These are phyloP conservation scores for Arothron firmamentum DNA, from an alignment of 2,113 vertebrate genomes.

Conservation along the genomic window DNA sequence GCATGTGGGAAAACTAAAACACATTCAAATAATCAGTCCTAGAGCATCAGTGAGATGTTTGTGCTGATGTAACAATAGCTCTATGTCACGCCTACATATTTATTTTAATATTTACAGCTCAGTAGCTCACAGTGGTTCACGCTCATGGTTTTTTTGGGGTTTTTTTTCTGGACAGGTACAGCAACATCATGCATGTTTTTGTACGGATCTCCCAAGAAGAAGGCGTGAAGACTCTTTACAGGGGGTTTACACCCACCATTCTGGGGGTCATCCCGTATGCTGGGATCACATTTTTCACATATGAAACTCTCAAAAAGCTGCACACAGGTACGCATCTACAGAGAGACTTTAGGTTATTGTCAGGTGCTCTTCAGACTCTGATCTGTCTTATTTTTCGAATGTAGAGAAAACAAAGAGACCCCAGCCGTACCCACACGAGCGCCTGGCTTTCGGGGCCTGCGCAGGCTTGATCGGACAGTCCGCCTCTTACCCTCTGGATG, in stretches of 20 bases:
- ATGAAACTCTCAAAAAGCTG: constrained; percentile 89
- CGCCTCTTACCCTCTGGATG: constrained; percentile 92
- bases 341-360: no score
- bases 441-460: constrained; percentile 89
- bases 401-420: constrained; percentile 81
- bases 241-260: constrained; percentile 90
- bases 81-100: no score
- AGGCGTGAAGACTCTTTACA: constrained; percentile 86
- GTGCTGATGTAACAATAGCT: no score
- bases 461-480: constrained; percentile 93
- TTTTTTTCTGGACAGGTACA: constrained; percentile 80
- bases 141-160: no score
- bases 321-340: constrained; percentile 79
- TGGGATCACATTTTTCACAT: constrained; percentile 95
- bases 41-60: no score
- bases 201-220: constrained; percentile 92
- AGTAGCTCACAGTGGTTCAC: no score
- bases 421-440: constrained; percentile 85
- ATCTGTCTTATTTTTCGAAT: neutral
- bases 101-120: no score
- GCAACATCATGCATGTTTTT: constrained; percentile 94
- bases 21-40: no score
- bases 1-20: no score
- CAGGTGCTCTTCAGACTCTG: no score
- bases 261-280: constrained; percentile 93